Base-by-base conservation (phyloP, 2,113 vertebrate species). In the Capreolus pygargus region DNA sequence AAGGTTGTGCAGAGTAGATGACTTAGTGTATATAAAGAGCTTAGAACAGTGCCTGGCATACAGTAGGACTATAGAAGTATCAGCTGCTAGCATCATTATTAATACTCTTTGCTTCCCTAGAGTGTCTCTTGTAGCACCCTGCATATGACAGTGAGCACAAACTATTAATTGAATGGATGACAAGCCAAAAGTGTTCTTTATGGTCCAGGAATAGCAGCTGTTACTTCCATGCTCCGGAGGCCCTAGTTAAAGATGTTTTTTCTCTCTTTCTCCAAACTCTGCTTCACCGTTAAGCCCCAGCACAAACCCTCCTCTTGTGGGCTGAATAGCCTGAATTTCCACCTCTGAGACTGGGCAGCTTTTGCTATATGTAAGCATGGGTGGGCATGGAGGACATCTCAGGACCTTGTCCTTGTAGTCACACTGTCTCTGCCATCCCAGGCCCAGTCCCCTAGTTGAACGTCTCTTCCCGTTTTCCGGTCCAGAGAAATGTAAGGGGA, bases 141-240 rank as follows among this genome's bases (percentile, higher is more conserved):
- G 6, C 36, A 86, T 45, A 6, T 70, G 52, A 23, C 86, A 81
- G 60, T 94, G 64, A 95, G 57, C 27, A 82, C 89, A 83, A 93
- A 52, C 82, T 95, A 79, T 85, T 96, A 92, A 83, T 17, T 96
- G 90, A 95, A 92, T 50, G n/a, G 43, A 54, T 76, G 78, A 33
- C 6, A 27, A 94, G 7, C 89, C 93, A 86, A 54, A 89, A 79
- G 52, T 84, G 15, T 92, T 97, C n/a, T 95, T 64, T 92, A 43
- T 79, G 19, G 89, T 92, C 84, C 47, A 78, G 74, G 84, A 97
- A 78, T 52, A 93, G 85, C 76, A 92, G 39, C 94, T 95, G 50
- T 74, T 78, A 64, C 88, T 91, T 19, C 0, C 47, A 60, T 78
- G 83, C 78, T 85, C 86, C 58, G 36, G 30, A 94, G 45, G 52